A percentile compares a stretch with the other conserved stretches of the same genome.
Conservation (phyloP, 2,888 invertebrate genomes). For the Nemotelus pantherinus region DNA sequence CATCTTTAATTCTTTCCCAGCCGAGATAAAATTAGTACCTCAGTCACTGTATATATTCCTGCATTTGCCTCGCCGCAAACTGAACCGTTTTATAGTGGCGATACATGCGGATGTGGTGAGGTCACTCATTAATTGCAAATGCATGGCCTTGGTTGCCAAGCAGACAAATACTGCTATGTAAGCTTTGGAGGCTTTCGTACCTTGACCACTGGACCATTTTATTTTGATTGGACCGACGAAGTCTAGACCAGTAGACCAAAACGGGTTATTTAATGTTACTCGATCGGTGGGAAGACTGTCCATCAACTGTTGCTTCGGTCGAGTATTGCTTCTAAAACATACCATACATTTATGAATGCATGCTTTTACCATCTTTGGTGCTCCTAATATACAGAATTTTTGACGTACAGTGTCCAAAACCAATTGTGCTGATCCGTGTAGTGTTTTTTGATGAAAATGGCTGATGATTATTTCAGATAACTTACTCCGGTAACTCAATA, state of each 20-base stretch:
- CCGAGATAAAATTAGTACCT: not conserved
- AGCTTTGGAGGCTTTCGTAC: not conserved
- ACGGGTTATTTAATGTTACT: not conserved
- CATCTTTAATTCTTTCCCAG: not conserved
- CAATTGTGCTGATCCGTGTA: too few species aligned
- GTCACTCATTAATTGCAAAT: not conserved
- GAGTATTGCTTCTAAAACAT: not conserved
- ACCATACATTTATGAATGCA: not conserved
- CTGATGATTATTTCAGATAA: not conserved
- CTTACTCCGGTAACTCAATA: not conserved
- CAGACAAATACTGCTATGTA: constrained; percentile 3
- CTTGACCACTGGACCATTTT: constrained; percentile 19
- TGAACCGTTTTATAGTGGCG: not conserved
- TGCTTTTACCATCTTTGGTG: too few species aligned
- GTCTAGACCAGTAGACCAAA: constrained; percentile 48
- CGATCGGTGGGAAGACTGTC: not conserved
- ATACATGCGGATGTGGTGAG: constrained; percentile 43
- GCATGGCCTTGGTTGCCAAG: not conserved
- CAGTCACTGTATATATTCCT: not conserved
- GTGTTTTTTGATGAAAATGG: not conserved
- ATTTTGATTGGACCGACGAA: constrained; percentile 44
- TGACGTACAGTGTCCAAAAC: too few species aligned
- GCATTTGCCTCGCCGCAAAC: not conserved
- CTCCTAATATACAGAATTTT: too few species aligned
- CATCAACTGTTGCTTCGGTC: not conserved